Evolutionary conservation across 2,888 invertebrate species (phyloP), one percentile per base, ranked within the genome.

Genomic region (Habroteleia sp.): DNA sequence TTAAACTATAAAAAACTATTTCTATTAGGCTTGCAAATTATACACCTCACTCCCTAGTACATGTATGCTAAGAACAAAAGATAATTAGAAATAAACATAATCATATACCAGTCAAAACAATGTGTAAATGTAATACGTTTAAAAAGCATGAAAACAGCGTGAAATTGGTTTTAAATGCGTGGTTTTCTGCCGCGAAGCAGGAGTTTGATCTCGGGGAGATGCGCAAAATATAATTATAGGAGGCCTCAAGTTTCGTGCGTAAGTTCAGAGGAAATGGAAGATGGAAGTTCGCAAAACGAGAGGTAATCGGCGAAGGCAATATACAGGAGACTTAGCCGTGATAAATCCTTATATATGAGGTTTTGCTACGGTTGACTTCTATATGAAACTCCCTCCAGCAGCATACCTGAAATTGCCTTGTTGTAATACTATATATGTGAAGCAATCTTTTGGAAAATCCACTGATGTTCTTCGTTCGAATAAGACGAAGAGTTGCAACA

Each of bases 311-410:
- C 81, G 84, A 80, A 83, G 79, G 86, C 87, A 87, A 88, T 87
- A 86, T 87, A 87, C 87, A 84, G 84, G 79, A 84, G 87, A 86
- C 85, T 88, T 88, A 88, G 84, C 85, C 82, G 85, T 86, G 87
- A 88, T 88, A 88, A 88, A 88, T 88, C 87, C 87, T 87, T 87
- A 87, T 88, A 87, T 88, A 88, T 87, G 88, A 86, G 86, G 84
- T 85, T 84, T 81, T 84, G 83, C 82, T 82, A 81, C 80, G 82
- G 82, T 83, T 80, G 82, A 80, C 79, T 82, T 86, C 85, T 84
- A 86, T 87, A 86, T 86, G 83, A 86, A 87, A 85, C 84, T 84
- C 83, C 84, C 82, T 80, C 80, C 81, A 82, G 81, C 78, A 78
- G 81, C 82, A 79, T 73, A 82, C 84, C 81, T 79, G 86, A 86